A percentile compares a stretch with the other conserved stretches of the same genome.
phyloP scores from a whole-genome alignment of 2,888 invertebrate species.

The Cetonia aurata region DNA sequence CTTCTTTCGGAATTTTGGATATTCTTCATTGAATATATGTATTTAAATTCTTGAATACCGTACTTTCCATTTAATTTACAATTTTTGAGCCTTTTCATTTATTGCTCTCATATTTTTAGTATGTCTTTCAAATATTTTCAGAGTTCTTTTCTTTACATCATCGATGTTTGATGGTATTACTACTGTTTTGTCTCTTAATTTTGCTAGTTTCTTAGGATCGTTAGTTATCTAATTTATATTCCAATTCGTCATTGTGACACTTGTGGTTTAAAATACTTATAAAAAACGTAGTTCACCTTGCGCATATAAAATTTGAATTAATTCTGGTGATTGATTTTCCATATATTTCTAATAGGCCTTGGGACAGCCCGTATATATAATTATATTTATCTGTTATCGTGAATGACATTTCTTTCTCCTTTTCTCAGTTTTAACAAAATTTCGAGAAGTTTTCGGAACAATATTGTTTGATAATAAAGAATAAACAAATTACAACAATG shows the following conservation, averaged over 20 bases:
- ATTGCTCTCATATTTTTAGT: conserved; percentile 44
- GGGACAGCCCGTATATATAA: too few relatives aligned
- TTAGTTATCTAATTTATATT: conserved; percentile 45
- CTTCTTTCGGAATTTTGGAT: conserved; percentile 47
- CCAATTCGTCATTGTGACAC: conserved; percentile 45
- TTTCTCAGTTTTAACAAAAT: too few relatives aligned
- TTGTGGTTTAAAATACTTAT: too few relatives aligned
- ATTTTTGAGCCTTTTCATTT: conserved; percentile 34
- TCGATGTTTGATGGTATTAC: conserved; percentile 45
- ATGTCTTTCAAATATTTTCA: conserved; percentile 43
- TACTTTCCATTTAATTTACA: conserved; percentile 47
- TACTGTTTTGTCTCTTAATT: conserved; percentile 45
- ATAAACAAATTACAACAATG: too few relatives aligned
- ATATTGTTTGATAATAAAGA: too few relatives aligned
- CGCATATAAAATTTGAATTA: too few relatives aligned
- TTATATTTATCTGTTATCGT: too few relatives aligned
- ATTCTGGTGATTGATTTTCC: too few relatives aligned
- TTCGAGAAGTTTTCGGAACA: too few relatives aligned
- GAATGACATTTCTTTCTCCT: too few relatives aligned
- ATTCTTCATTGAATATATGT: conserved; percentile 46
- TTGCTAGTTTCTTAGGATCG: conserved; percentile 39
- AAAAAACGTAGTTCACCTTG: too few relatives aligned
- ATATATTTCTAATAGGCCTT: too few relatives aligned
- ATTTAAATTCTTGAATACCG: conserved; percentile 44
- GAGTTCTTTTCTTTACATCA: conserved; percentile 41